Base-by-base conservation (phyloP, 53 echinoderm and acorn worm genomes). In the Glandiceps talaboti region DNA sequence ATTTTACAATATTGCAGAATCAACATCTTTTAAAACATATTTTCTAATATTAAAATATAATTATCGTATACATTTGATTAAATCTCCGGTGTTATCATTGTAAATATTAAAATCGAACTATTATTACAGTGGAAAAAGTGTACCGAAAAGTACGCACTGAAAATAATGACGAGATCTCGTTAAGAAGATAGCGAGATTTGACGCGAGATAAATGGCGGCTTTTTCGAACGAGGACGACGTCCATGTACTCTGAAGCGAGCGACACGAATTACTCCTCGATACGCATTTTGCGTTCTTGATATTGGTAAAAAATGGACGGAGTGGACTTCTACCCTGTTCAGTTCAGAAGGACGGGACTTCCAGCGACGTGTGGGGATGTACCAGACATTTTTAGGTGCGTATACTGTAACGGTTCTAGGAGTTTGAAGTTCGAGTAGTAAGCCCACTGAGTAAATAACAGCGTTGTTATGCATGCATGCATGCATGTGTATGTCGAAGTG, bases 321-420 rank as follows among this genome's bases (percentile, higher is more conserved):
- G 64, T 12, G 20, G 64, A 45, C 20, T 12, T 45, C 64, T 72
- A 30, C 74, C 25, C 25, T 72, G 81, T 64, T 29, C 81, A 75
- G 76, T 75, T 89, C 27, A 81, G 86, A 33, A 85, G 89, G 76
- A 33, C 82, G 30, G 89, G 89, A 72, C 85, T 79, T 1, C 32
- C 82, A 29, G 82, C 89, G 14, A 89, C 85, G 45, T 82, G 82
- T 32, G 33, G 82, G 72, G 89, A 85, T 28, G 83, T 89, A 25
- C 30, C 25, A 14, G 83, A 89, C 77, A 75, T 82, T 27, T 89
- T 86, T 30, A 82, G 82, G 89, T 89, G n/a, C 73, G 86, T 75
- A 14, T 14, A 6, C 76, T 75, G 76, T 10, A 14, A 20, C 6
- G 20, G 64, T 45, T 45, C 64, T 45, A 20, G 20, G 6, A 45